Conservation (phyloP, 2,113 vertebrate genomes). For the Epinephelus moara region DNA sequence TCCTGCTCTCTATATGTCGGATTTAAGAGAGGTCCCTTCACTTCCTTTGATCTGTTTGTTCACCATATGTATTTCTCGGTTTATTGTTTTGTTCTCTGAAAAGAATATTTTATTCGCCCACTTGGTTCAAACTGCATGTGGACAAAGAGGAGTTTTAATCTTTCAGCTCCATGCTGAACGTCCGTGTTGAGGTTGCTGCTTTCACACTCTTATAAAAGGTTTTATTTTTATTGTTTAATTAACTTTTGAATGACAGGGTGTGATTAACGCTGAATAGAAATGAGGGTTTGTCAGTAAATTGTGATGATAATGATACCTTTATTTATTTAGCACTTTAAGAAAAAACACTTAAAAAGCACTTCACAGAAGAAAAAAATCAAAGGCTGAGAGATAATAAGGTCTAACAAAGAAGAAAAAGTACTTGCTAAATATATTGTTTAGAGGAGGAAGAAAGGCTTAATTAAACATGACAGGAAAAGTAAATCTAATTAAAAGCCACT, state of each 20-base stretch:
- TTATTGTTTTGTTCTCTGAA: conserved; percentile 25
- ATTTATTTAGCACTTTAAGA: not conserved
- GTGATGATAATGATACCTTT: not conserved
- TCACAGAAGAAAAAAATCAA: not conserved
- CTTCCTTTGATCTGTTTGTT: conserved; percentile 8
- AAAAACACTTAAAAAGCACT: not conserved
- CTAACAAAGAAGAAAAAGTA: not conserved
- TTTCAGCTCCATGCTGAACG: not conserved
- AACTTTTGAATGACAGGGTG: conserved; percentile 8
- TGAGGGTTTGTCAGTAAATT: not conserved
- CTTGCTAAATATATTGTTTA: not conserved
- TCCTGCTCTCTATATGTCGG: conserved; percentile 8
- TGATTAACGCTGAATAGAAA: conserved; percentile 15
- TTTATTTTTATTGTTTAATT: not conserved
- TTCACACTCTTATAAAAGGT: conserved; percentile 9
- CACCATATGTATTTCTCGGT: not conserved
- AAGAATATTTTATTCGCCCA: conserved; percentile 17
- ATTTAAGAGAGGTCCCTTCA: not conserved
- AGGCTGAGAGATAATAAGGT: not conserved
- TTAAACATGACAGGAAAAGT: not conserved
- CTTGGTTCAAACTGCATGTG: conserved; percentile 15
- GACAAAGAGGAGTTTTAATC: conserved; percentile 12
- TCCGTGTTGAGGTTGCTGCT: not conserved
- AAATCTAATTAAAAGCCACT: conserved; percentile 3
- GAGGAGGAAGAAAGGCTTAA: not conserved